Percentiles rank a stretch among this genome's conserved stretches.
phyloP scores from a whole-genome alignment of 1,140 invertebrate genomes.

The Euborellia annulipes region DNA sequence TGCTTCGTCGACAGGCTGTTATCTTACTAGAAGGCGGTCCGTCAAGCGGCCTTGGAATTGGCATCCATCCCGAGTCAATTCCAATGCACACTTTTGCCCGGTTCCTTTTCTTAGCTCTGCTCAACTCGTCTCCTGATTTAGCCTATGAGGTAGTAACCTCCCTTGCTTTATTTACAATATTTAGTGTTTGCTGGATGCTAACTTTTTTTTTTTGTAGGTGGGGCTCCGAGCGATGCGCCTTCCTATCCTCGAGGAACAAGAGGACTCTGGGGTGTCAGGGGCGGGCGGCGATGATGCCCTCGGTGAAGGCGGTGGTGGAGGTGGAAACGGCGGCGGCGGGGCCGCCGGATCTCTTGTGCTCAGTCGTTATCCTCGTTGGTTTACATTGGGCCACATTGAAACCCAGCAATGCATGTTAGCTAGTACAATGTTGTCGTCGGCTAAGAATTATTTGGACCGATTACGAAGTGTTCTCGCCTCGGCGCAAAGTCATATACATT shows the following conservation, averaged over 20 bases:
- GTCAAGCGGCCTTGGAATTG: slow-evolving; percentile 53
- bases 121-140: slow-evolving; percentile 55
- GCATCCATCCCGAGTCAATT: slow-evolving; percentile 57
- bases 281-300: too few species aligned
- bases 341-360: slow-evolving; percentile 25
- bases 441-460: slow-evolving; percentile 22
- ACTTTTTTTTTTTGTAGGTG: slow-evolving; percentile 15
- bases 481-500: slow-evolving; percentile 62
- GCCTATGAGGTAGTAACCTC: slow-evolving; percentile 40
- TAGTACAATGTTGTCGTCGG: slow-evolving; percentile 50
- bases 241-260: slow-evolving; percentile 61
- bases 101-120: slow-evolving; percentile 57
- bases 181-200: too few species aligned
- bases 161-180: too few species aligned
- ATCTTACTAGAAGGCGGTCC: slow-evolving; percentile 54
- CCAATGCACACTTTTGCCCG: slow-evolving; percentile 72
- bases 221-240: slow-evolving; percentile 19
- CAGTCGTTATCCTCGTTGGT: slow-evolving; percentile 48
- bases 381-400: slow-evolving; percentile 58
- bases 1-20: slow-evolving; percentile 39
- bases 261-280: slow-evolving; percentile 28
- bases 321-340: too few species aligned
- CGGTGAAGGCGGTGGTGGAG: too few species aligned
- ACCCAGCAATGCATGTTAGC: slow-evolving; percentile 66
- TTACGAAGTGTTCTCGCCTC: slow-evolving; percentile 57